A percentile compares a stretch with the other conserved stretches of the same genome.
phyloP scores from a whole-genome alignment of 2,888 invertebrate species.

The Pyrochroa serraticornis region DNA sequence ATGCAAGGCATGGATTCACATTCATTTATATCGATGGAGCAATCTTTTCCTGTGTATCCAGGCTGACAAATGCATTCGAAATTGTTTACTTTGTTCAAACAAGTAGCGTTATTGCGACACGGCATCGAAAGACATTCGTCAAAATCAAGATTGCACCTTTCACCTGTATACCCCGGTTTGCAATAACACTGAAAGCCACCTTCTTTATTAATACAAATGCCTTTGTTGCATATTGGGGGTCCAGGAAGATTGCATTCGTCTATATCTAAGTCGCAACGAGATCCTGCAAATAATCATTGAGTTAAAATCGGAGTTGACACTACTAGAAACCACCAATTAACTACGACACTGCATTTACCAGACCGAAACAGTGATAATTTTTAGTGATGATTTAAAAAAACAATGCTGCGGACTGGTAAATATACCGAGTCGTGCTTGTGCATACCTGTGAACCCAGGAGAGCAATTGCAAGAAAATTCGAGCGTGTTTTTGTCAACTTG shows the following conservation, averaged over 20 bases:
- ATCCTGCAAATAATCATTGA: constrained; percentile 50
- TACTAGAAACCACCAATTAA: background rate
- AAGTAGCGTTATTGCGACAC: constrained; percentile 82
- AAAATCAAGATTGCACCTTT: constrained; percentile 82
- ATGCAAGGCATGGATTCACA: constrained; percentile 79
- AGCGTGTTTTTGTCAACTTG: constrained; percentile 58
- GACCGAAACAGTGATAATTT: no score
- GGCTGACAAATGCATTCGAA: constrained; percentile 83
- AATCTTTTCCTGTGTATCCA: constrained; percentile 77
- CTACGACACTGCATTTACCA: no score
- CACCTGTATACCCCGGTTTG: constrained; percentile 85
- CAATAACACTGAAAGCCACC: constrained; percentile 87
- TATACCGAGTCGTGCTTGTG: background rate
- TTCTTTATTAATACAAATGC: constrained; percentile 78
- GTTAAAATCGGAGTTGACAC: background rate
- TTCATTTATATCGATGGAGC: constrained; percentile 83
- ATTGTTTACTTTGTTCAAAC: constrained; percentile 81
- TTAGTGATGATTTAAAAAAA: background rate
- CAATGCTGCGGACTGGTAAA: constrained; percentile 9
- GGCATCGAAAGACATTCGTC: constrained; percentile 87
- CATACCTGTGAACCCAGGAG: constrained; percentile 69
- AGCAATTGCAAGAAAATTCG: constrained; percentile 76
- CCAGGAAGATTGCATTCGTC: constrained; percentile 73
- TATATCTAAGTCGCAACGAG: constrained; percentile 67
- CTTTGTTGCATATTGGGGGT: constrained; percentile 75